Base-by-base conservation (phyloP, 2,888 invertebrate genomes). In the Drosophila flavopinicola region DNA sequence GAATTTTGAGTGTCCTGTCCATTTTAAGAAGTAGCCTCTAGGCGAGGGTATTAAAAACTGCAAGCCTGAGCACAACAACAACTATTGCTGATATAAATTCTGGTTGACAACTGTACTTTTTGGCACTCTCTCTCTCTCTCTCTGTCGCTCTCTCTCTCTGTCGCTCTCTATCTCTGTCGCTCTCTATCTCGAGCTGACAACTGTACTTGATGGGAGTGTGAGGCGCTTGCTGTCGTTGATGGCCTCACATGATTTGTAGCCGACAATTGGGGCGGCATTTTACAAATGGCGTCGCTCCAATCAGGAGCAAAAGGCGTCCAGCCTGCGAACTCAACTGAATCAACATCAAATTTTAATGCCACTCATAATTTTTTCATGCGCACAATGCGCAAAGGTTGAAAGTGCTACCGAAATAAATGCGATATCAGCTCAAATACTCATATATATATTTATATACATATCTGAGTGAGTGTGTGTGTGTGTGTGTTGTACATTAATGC, bases 301-400 rank as follows among this genome's bases (percentile, higher is more conserved):
- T 3, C 24, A 17, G 23, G 13, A 10, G 32, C 32, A 37, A 54
- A 53, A 24, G 27, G 6, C 64, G 11, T 15, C 45, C 17, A n/a
- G 52, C 47, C 49, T 32, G 42, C 17, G 20, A 48, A 10, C 23
- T 20, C 51, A 39, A 38, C 47, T 44, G 54, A 76, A 63, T 60
- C 53, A 52, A 54, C 85, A 87, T 80, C 65, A 85, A 87, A 82
- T 85, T 87, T 80, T 80, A 80, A 87, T 87, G 85, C 85, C 35
- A 61, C 71, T 84, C 87, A 86, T 79, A 79, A 79, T 84, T 63
- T 78, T 84, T 67, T 80, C 85, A 76, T 72, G 56, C 85, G 61
- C 65, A 69, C 84, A 79, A 75, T 79, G 86, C 80, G 85, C 80
- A 67, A 78, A 71, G 72, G 86, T 65, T 79, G 57, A 75, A 59